phyloP scores from a whole-genome alignment of 2,113 vertebrate genomes.

The Calonectris borealis region DNA sequence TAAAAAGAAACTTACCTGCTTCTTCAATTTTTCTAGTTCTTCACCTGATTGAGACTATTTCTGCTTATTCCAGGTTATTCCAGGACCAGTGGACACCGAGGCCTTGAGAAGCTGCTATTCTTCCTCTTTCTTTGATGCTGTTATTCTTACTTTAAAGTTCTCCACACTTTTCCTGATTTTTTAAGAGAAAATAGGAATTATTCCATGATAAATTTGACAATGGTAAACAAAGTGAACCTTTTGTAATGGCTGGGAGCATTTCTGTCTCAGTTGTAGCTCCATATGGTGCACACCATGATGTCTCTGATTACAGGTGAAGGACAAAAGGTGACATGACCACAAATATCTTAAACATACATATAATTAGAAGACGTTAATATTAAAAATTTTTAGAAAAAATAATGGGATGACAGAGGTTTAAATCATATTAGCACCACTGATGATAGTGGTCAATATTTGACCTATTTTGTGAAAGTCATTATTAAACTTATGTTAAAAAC shows the following conservation, averaged over 20 bases:
- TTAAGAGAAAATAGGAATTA: background rate
- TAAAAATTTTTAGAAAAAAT: background rate
- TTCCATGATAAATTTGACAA: background rate
- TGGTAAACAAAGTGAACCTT: background rate
- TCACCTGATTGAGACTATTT: constrained; percentile 37
- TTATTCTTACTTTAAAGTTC: constrained; percentile 53
- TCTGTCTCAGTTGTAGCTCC: background rate
- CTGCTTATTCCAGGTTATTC: constrained; percentile 7
- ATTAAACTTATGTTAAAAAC: background rate
- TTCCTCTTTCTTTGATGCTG: constrained; percentile 29
- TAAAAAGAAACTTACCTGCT: background rate
- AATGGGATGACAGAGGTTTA: background rate
- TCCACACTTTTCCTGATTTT: constrained; percentile 29
- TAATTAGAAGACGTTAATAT: background rate
- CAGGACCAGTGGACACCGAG: background rate
- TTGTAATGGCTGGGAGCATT: background rate
- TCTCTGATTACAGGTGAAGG: background rate
- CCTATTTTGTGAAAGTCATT: background rate
- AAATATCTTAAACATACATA: background rate
- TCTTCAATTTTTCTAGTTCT: background rate
- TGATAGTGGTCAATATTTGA: background rate
- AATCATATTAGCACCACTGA: background rate
- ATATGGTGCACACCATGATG: background rate
- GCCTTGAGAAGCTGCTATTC: constrained; percentile 40
- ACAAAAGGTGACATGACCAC: background rate